These are phyloP conservation scores for Macrobrachium nipponense DNA, from an alignment of 1,140 invertebrate species.

Conservation along the genomic window DNA sequence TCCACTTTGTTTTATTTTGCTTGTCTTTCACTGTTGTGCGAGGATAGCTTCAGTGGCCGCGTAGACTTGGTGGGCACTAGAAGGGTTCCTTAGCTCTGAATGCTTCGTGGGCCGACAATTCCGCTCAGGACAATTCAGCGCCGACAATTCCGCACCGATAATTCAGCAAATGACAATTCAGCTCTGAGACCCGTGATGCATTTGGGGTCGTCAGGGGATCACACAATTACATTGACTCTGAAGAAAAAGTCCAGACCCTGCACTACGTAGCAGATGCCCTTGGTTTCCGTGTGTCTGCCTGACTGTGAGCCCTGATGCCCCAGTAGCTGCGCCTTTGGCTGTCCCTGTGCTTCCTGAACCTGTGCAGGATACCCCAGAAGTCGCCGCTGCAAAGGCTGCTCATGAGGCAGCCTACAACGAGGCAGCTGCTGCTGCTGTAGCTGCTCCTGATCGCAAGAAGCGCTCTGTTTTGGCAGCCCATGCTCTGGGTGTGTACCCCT, in stretches of 20 bases:
- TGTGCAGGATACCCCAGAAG: constrained; percentile 47
- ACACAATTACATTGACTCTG: constrained; percentile 47
- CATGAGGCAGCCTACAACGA: constrained; percentile 10
- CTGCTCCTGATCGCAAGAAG: constrained; percentile 27
- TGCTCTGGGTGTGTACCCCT: background rate
- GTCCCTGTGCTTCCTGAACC: constrained; percentile 15
- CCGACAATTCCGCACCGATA: no score
- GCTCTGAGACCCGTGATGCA: constrained; percentile 42
- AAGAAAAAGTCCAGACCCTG: constrained; percentile 46
- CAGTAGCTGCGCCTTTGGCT: constrained; percentile 7
- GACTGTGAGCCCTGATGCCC: constrained; percentile 39
- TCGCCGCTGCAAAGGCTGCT: constrained; percentile 36
- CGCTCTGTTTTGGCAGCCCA: constrained; percentile 8
- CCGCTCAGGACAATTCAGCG: no score
- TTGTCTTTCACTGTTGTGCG: no score
- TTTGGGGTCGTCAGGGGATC: constrained; percentile 31
- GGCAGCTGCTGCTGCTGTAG: constrained; percentile 20
- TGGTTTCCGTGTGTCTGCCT: constrained; percentile 53
- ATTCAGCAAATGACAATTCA: no score
- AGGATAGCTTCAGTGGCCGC: no score
- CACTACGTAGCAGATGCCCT: constrained; percentile 48
- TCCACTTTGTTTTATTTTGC: no score
- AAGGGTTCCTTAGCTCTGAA: no score
- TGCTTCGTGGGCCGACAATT: no score
- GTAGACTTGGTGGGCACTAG: no score